A percentile compares a stretch with the other conserved stretches of the same genome.
phyloP scores from a whole-genome alignment of 2,113 vertebrate species.

The Dolichallabes microphthalmus region DNA sequence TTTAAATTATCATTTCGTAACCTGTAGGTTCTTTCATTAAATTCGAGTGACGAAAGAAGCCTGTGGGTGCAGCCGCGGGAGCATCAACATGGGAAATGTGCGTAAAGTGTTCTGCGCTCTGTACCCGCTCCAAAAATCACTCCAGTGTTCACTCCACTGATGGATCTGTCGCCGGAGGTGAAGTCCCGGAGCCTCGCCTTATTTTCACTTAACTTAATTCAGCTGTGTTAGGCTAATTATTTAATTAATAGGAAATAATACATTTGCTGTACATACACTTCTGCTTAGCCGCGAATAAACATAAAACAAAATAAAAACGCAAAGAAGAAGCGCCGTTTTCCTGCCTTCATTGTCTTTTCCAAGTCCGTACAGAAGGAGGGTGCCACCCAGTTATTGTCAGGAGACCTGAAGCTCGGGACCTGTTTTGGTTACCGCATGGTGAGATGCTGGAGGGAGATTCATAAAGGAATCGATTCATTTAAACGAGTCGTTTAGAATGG shows the following conservation, averaged over 20 bases:
- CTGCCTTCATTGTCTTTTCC: conserved; percentile 7
- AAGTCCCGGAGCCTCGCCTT: neutral
- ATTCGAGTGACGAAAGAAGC: neutral
- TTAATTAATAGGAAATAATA: neutral
- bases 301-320: neutral
- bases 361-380: conserved; percentile 18
- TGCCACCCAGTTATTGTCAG: conserved; percentile 51
- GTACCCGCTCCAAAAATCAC: neutral
- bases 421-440: conserved; percentile 52
- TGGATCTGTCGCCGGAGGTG: neutral
- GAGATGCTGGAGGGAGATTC: conserved; percentile 1
- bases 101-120: neutral
- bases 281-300: neutral
- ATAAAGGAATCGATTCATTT: conserved; percentile 9
- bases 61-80: neutral
- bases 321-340: neutral
- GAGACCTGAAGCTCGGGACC: conserved; percentile 43
- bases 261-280: neutral
- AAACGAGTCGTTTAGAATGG: neutral
- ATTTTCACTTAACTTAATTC: neutral
- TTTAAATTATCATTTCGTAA: neutral
- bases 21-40: neutral
- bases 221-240: neutral
- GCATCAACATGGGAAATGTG: neutral
- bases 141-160: neutral